Percentiles rank a stretch among this genome's conserved stretches.
phyloP scores from a whole-genome alignment of 1,140 invertebrate genomes.

The Calycopis cecrops region DNA sequence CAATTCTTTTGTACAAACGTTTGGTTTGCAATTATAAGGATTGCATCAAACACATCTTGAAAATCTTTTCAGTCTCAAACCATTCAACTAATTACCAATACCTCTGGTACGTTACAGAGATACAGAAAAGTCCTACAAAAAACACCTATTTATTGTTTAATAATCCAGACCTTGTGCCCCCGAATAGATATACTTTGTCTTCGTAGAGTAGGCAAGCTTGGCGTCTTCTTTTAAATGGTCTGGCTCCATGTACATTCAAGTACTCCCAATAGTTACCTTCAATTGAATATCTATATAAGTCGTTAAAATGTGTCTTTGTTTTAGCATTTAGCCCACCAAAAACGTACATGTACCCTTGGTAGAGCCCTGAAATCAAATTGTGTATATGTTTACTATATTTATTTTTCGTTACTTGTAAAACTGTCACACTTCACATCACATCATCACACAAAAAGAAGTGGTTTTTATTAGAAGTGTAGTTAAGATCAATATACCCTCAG shows the following conservation, averaged over 20 bases:
- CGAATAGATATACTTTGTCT: conserved; percentile 87
- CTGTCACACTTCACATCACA: background rate
- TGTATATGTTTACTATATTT: conserved; percentile 4
- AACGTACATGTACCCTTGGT: conserved; percentile 86
- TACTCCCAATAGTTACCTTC: conserved; percentile 78
- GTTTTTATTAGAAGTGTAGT: no score
- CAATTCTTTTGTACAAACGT: no score
- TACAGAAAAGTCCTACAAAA: no score
- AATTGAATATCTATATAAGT: conserved; percentile 84
- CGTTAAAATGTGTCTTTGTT: conserved; percentile 85
- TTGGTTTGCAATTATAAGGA: no score
- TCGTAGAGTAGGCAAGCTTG: conserved; percentile 86
- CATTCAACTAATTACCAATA: no score
- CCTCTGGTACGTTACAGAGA: no score
- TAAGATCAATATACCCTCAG: no score
- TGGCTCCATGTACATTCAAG: conserved; percentile 76
- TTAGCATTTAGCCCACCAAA: conserved; percentile 92
- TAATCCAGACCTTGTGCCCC: conserved; percentile 83
- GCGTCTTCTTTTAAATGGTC: conserved; percentile 83
- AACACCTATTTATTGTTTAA: no score
- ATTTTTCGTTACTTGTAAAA: background rate
- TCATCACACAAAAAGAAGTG: background rate
- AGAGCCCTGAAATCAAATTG: conserved; percentile 75
- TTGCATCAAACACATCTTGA: no score
- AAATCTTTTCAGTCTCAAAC: no score